Percentiles rank a stretch among this genome's conserved stretches.
Evolutionary conservation across 2,113 vertebrate genomes (phyloP).

Genomic region (Holacanthus passer): DNA sequence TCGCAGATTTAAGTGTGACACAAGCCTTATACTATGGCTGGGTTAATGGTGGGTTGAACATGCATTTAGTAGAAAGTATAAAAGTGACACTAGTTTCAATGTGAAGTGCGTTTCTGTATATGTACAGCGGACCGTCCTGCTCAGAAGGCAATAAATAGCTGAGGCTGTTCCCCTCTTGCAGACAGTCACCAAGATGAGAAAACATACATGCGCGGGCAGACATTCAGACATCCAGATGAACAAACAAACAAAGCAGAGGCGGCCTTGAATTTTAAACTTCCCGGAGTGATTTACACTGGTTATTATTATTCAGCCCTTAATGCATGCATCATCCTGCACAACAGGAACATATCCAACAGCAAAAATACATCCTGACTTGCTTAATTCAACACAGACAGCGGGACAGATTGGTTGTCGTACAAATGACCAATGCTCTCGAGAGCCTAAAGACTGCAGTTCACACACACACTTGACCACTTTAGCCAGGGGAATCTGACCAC

Average conservation of each 20-base stretch:
- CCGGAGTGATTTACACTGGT: neutral
- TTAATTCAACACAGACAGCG: constrained; percentile 20
- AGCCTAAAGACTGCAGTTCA: constrained; percentile 38
- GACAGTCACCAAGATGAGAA: constrained; percentile 61
- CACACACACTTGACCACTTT: constrained; percentile 59
- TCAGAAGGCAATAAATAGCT: constrained; percentile 61
- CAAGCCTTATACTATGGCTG: neutral
- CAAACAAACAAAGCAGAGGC: constrained; percentile 46
- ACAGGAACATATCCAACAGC: neutral
- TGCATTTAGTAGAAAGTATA: neutral
- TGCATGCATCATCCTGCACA: neutral
- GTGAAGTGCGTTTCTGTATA: neutral
- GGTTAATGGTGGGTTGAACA: neutral
- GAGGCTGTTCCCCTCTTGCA: constrained; percentile 52
- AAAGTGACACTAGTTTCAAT: constrained; percentile 9
- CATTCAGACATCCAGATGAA: constrained; percentile 31
- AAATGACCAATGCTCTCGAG: constrained; percentile 26
- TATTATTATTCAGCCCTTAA: neutral
- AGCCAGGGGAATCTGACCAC: constrained; percentile 76
- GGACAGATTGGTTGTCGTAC: constrained; percentile 9
- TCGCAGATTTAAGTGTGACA: neutral
- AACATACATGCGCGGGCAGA: constrained; percentile 44
- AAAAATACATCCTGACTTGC: neutral
- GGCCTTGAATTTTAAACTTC: constrained; percentile 19
- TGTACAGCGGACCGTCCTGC: neutral